Evolutionary conservation across 2,113 vertebrate species (phyloP), one percentile per base, ranked within the genome.

Genomic region (Cephalophus harveyi): DNA sequence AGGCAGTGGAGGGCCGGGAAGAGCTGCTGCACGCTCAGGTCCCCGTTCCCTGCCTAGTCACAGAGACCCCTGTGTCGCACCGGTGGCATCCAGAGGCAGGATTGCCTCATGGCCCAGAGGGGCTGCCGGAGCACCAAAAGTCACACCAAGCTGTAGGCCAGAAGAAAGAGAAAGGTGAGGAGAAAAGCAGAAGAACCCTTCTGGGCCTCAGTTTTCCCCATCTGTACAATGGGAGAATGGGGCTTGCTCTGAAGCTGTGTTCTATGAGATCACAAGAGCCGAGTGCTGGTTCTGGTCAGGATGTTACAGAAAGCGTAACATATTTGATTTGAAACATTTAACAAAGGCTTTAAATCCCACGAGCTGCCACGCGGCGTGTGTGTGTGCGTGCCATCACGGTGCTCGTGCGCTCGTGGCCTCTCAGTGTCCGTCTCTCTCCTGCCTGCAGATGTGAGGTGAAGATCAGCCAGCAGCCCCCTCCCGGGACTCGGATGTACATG

Each of bases 381-480:
- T 30, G 64, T 15, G 23, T 28, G 48, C 0, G 12, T 14, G 40
- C 71, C 12, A 0, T 43, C 23, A 15, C 13, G 71, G 71, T 6
- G 3, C 6, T 14, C 3, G 6, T 0, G 12, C 13, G 17, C n/a
- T 30, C 28, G 5, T 12, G 76, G n/a, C 97, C 95, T 97, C 97
- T 98, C 97, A 98, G 96, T 83, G 93, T 96, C 93, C 94, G 79
- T 96, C 83, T 98, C 98, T 97, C 97, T 97, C 96, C 97, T 57
- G 46, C 95, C 98, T 98, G 99, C 99, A 99, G 99, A 99, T 98
- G 99, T 99, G 99, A 99, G 99, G 99, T 99, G 99, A 99, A 99
- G 99, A 99, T 98, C 98, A 98, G 98, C 99, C 98, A 97, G 98
- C 99, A 97, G 99, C 99, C 98, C 99, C 98, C 98, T 98, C 98